Evolutionary conservation across 2,888 invertebrate genomes (phyloP).

Genomic region (Serripes groenlandicus): DNA sequence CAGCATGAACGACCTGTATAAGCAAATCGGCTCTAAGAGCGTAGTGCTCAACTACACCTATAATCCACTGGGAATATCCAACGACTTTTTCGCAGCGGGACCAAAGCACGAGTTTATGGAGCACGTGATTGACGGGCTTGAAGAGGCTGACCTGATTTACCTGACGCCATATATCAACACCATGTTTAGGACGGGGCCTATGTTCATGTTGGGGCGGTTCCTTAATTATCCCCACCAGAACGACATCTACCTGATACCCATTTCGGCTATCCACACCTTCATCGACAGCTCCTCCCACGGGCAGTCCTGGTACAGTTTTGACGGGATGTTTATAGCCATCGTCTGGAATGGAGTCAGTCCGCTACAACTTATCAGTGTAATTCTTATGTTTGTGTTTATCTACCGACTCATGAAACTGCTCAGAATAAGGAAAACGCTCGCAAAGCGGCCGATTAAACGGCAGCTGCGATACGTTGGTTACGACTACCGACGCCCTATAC

Average conservation of each 20-base stretch:
- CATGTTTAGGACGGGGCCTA: constrained; percentile 57
- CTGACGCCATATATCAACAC: constrained; percentile 54
- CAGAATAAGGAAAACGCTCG: constrained; percentile 23
- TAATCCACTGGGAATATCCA: constrained; percentile 52
- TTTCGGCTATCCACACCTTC: constrained; percentile 34
- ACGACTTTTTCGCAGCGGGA: constrained; percentile 49
- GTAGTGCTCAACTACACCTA: constrained; percentile 55
- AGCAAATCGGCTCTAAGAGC: constrained; percentile 43
- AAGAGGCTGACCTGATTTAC: constrained; percentile 51
- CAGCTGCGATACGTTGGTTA: constrained; percentile 15
- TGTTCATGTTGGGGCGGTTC: constrained; percentile 56
- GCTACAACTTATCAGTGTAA: constrained; percentile 24
- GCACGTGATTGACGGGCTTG: constrained; percentile 54
- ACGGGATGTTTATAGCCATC: constrained; percentile 42
- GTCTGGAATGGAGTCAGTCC: constrained; percentile 34
- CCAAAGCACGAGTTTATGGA: constrained; percentile 54
- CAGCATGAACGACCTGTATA: constrained; percentile 44
- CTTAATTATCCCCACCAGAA: constrained; percentile 54
- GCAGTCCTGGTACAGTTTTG: constrained; percentile 45
- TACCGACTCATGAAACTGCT: constrained; percentile 18
- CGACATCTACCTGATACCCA: constrained; percentile 47
- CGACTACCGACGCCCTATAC: constrained; percentile 10
- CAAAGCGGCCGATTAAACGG: neutral
- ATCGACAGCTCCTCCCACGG: constrained; percentile 29
- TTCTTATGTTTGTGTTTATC: constrained; percentile 20